phyloP scores from a whole-genome alignment of 2,888 invertebrate species.

The Drosophila meridiana region DNA sequence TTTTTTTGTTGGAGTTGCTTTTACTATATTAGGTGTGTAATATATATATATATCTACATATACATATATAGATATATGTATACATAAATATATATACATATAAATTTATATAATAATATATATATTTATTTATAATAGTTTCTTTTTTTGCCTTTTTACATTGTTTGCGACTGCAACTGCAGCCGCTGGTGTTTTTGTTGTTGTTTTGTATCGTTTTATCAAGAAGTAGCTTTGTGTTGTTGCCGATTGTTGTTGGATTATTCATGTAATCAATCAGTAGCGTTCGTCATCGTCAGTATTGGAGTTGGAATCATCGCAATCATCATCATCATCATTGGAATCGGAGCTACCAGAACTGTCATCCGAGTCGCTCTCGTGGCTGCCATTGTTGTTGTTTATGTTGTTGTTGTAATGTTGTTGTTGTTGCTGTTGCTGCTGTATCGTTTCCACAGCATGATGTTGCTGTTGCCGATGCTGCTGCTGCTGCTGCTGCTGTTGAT shows the following conservation, averaged over 20 bases:
- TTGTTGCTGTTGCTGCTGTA: slow-evolving; percentile 36
- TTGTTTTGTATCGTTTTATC: slow-evolving; percentile 30
- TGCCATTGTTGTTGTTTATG: slow-evolving; percentile 37
- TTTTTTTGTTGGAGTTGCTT: slow-evolving; percentile 30
- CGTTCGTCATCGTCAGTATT: slow-evolving; percentile 78
- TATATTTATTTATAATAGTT: slow-evolving; percentile 66
- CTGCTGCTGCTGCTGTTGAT: slow-evolving; percentile 21
- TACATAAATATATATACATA: slow-evolving; percentile 55
- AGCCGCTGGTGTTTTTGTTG: slow-evolving; percentile 40
- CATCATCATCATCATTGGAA: slow-evolving; percentile 73
- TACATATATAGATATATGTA: slow-evolving; percentile 52
- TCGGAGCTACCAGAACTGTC: slow-evolving; percentile 73
- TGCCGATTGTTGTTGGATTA: slow-evolving; percentile 20
- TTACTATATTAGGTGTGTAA: slow-evolving; percentile 60
- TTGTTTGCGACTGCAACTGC: slow-evolving; percentile 47
- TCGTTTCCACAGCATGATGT: slow-evolving; percentile 51
- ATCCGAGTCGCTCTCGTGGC: slow-evolving; percentile 65
- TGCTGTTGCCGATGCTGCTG: slow-evolving; percentile 27
- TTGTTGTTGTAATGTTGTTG: slow-evolving; percentile 23
- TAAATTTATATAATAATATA: slow-evolving; percentile 56
- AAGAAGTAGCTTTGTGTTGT: slow-evolving; percentile 39
- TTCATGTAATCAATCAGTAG: slow-evolving; percentile 65
- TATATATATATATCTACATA: slow-evolving; percentile 55
- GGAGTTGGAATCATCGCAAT: slow-evolving; percentile 68
- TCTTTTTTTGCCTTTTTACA: slow-evolving; percentile 75